Evolutionary conservation across 1,140 invertebrate genomes (phyloP).

Genomic region (Macrosteles quadrilineatus): DNA sequence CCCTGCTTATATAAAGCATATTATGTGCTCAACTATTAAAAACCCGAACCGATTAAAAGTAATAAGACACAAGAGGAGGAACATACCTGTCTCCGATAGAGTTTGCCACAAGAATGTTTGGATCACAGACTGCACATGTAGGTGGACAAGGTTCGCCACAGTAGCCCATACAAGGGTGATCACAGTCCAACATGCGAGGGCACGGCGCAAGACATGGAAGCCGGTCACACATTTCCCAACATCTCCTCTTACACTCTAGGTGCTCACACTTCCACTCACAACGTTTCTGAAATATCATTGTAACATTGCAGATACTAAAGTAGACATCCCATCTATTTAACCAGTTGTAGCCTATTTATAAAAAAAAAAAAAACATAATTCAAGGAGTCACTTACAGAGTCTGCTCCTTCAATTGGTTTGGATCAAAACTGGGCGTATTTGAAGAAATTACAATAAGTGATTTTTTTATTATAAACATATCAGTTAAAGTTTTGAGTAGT

Average conservation of each 20-base stretch:
- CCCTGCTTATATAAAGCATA: no score
- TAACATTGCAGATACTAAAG: background rate
- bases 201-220: background rate
- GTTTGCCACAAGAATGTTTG: background rate
- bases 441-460: no score
- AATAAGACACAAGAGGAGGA: no score
- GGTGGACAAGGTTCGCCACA: background rate
- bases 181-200: background rate
- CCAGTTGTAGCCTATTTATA: background rate
- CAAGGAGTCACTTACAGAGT: background rate
- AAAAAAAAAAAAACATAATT: background rate
- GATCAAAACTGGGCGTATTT: no score
- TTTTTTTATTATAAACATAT: no score
- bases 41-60: no score
- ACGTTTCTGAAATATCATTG: background rate
- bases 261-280: background rate
- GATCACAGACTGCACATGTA: background rate
- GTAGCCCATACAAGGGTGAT: background rate
- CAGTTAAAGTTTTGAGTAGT: no score
- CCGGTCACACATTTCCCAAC: background rate
- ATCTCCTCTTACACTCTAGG: background rate
- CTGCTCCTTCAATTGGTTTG: no score
- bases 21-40: no score
- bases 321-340: background rate
- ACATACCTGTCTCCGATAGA: no score